Percentiles rank a stretch among this genome's conserved stretches.
Evolutionary conservation across 1,140 invertebrate species (phyloP).

Genomic region (Eupristina koningsbergeri): DNA sequence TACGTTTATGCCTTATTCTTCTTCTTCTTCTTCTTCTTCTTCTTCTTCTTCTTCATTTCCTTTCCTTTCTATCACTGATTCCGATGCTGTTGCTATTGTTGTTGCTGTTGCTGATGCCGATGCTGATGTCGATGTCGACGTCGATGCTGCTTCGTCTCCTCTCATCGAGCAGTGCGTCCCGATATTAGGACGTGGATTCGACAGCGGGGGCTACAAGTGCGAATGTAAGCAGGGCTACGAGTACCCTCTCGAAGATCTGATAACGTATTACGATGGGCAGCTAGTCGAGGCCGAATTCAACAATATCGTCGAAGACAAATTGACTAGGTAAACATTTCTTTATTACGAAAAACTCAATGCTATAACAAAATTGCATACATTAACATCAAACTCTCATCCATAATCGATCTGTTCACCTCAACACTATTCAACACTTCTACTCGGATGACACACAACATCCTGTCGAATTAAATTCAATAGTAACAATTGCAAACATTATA

Average conservation of each 20-base stretch:
- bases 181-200: constrained; percentile 91
- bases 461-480: too few relatives aligned
- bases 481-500: too few relatives aligned
- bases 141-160: constrained; percentile 7
- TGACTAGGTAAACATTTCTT: constrained; percentile 76
- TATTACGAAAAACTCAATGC: background rate
- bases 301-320: constrained; percentile 85
- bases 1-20: constrained; percentile 49
- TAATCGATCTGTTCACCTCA: too few relatives aligned
- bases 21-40: constrained; percentile 26
- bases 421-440: too few relatives aligned
- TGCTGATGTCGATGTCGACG: too few relatives aligned
- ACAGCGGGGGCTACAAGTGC: constrained; percentile 97
- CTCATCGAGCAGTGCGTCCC: constrained; percentile 86
- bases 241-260: constrained; percentile 95
- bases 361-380: background rate
- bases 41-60: too few relatives aligned
- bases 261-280: constrained; percentile 97
- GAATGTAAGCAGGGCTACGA: constrained; percentile 97
- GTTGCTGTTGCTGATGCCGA: too few relatives aligned
- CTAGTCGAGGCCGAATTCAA: constrained; percentile 94
- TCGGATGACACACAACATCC: too few relatives aligned
- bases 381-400: background rate
- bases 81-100: too few relatives aligned
- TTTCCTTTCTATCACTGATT: too few relatives aligned